Evolutionary conservation across 2,888 invertebrate species (phyloP).

Genomic region (Ischnura elegans): DNA sequence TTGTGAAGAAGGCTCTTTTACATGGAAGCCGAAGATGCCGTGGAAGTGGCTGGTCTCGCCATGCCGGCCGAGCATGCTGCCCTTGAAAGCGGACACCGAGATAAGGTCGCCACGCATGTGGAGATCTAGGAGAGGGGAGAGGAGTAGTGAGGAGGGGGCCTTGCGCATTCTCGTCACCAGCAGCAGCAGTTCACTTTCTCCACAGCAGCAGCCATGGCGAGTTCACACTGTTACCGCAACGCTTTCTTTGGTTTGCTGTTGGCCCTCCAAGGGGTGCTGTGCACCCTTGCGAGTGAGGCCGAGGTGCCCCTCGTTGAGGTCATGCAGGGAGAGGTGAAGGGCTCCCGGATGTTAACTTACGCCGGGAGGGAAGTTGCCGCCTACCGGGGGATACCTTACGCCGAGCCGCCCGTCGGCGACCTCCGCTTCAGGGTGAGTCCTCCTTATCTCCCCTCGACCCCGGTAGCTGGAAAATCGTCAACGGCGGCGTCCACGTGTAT

Average conservation of each 20-base stretch:
- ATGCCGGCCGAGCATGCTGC: too few species aligned
- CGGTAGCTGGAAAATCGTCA: not conserved
- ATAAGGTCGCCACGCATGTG: not conserved
- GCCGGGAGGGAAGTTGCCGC: constrained; percentile 73
- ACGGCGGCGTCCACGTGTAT: not conserved
- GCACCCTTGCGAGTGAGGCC: not conserved
- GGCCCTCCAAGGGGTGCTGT: not conserved
- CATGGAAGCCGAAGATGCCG: too few species aligned
- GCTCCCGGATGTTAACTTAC: not conserved
- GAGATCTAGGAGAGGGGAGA: not conserved
- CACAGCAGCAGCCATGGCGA: not conserved
- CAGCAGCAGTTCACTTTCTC: not conserved
- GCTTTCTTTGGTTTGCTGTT: not conserved
- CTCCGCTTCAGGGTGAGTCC: constrained; percentile 76
- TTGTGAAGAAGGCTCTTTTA: too few species aligned
- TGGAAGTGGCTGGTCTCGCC: too few species aligned
- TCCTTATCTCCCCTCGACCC: not conserved
- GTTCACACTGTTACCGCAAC: not conserved
- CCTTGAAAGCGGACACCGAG: not conserved
- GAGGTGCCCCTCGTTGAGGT: constrained; percentile 42
- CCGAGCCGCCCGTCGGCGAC: constrained; percentile 76
- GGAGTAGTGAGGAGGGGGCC: not conserved
- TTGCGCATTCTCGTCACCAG: not conserved
- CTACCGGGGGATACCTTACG: constrained; percentile 77
- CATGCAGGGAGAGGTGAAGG: constrained; percentile 9